Conservation (phyloP, 2,888 invertebrate species). For the Spisula subtruncata region DNA sequence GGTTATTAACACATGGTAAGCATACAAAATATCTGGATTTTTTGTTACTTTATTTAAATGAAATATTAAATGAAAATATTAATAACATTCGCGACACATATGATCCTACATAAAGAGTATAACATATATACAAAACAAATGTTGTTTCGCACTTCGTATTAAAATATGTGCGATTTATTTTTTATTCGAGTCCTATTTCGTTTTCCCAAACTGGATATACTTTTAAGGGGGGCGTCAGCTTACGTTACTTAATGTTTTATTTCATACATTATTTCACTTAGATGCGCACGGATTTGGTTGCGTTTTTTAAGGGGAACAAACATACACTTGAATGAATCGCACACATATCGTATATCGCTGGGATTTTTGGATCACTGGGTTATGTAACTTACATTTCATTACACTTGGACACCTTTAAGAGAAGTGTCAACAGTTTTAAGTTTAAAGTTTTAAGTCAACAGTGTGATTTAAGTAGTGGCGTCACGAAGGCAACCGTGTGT, state of each 20-base stretch:
- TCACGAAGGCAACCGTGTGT: slow-evolving; percentile 40
- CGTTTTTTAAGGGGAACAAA: neutral
- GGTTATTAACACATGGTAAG: neutral
- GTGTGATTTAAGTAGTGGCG: slow-evolving; percentile 47
- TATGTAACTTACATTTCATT: slow-evolving; percentile 56
- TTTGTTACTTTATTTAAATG: neutral
- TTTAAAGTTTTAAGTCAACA: no score
- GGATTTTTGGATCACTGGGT: neutral
- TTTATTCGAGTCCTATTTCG: neutral
- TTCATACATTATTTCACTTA: slow-evolving; percentile 16
- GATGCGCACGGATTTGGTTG: neutral
- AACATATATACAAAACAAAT: neutral
- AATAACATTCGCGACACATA: neutral
- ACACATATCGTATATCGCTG: neutral
- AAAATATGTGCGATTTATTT: neutral
- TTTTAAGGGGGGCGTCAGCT: neutral
- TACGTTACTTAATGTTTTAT: slow-evolving; percentile 23
- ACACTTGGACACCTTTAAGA: slow-evolving; percentile 36
- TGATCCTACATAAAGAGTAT: neutral
- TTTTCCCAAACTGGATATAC: neutral
- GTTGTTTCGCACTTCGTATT: neutral
- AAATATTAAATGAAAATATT: neutral
- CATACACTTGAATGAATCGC: neutral
- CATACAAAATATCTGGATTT: neutral
- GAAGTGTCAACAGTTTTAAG: slow-evolving; percentile 60